Base-by-base conservation (phyloP, 2,797 vertebrate genomes). In the Serranus cabrilla region DNA sequence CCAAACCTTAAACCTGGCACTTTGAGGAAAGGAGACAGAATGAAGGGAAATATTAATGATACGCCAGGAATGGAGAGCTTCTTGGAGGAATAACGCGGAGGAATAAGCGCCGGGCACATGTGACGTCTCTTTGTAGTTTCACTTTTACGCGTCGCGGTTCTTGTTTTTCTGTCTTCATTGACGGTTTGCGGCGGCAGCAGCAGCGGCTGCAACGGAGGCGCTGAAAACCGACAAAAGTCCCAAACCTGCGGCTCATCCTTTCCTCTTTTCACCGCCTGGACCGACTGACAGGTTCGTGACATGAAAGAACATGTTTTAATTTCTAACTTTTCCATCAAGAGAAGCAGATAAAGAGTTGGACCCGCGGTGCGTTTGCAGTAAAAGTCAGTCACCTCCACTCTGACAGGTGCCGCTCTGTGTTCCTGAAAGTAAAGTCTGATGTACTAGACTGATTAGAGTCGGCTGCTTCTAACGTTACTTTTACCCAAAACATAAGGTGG, bases 1-100 rank as follows among this genome's bases (percentile, higher is more conserved):
- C 17, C 83, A 43, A 84, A 79, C 63, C 76, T 83, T 71, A 72
- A 83, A 69, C 42, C 63, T 27, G 25, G 4, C 31, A n/a, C 72
- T 49, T 2, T 3, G 49, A 5, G 46, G 25, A 4, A 1, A 0
- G 17, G 7, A 42, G 16, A 43, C 51, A n/a, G 31, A 21, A 4
- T 21, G 58, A 20, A 37, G 56, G 59, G 75, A 46, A 51, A 31
- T 27, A 17, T 17, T 34, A n/a, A 23, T 7, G 65, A 51, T 59
- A 39, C 46, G 11, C 31, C 25, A 10, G 66, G 54, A 79, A 18
- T 10, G 52, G 56, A 57, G 55, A 27, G 39, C 67, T 45, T 58
- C 2, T 10, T 11, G 13, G 63, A 50, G 56, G 55, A 82, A 31
- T 82, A 74, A 45, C 59, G 37, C 46, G 46, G 37, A 42, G 75